Conservation (phyloP, 2,888 invertebrate genomes). For the Agelastica alni region DNA sequence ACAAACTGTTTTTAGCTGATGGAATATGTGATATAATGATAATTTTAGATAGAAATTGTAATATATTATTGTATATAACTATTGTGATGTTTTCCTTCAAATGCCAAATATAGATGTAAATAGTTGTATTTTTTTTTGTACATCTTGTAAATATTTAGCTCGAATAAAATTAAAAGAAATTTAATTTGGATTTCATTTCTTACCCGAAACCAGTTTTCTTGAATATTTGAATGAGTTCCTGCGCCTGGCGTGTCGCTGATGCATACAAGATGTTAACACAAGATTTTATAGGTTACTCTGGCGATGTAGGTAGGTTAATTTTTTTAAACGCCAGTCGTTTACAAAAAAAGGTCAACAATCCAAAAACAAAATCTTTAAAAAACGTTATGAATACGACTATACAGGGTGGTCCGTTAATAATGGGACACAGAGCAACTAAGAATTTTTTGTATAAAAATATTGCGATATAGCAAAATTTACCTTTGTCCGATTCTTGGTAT, state of each 20-base stretch:
- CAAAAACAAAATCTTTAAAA: no score
- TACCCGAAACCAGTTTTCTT: constrained; percentile 7
- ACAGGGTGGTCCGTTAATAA: no score
- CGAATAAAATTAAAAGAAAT: constrained; percentile 28
- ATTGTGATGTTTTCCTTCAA: constrained; percentile 40
- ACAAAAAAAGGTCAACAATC: no score
- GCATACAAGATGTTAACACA: constrained; percentile 8
- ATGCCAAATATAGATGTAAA: constrained; percentile 45
- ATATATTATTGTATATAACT: constrained; percentile 32
- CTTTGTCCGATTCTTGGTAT: no score
- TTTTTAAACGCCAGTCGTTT: neutral
- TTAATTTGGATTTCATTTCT: constrained; percentile 21
- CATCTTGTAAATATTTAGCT: constrained; percentile 37
- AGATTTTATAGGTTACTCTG: constrained; percentile 5
- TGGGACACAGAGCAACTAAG: no score
- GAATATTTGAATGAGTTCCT: constrained; percentile 7
- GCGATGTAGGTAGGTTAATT: neutral
- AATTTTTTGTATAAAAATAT: no score
- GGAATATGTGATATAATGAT: constrained; percentile 34
- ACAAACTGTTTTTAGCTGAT: constrained; percentile 12
- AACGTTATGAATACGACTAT: no score
- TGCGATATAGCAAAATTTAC: no score
- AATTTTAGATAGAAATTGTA: constrained; percentile 24
- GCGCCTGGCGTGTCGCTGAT: neutral
- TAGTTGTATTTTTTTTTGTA: constrained; percentile 37